phyloP scores from a whole-genome alignment of 2,888 invertebrate species.

The Erynnis tages region DNA sequence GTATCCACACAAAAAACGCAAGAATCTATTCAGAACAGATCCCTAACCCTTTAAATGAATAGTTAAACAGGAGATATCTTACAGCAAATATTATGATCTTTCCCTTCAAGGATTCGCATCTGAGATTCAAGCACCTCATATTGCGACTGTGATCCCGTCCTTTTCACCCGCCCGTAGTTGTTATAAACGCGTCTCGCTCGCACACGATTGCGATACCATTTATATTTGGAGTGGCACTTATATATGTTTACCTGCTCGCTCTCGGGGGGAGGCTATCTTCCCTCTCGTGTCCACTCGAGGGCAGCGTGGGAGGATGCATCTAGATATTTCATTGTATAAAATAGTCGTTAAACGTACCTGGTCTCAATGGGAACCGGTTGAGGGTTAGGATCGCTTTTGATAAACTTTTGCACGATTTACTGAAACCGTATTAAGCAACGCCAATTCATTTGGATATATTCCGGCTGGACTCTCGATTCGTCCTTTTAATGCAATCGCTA shows the following conservation, averaged over 20 bases:
- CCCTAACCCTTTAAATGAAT: not conserved
- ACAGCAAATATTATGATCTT: conserved; percentile 31
- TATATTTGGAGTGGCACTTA: conserved; percentile 69
- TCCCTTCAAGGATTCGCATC: conserved; percentile 32
- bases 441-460: conserved; percentile 23
- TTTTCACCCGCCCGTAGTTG: conserved; percentile 19
- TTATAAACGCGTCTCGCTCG: conserved; percentile 40
- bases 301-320: conserved; percentile 62
- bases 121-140: conserved; percentile 23
- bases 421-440: conserved; percentile 18
- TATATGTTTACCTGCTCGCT: conserved; percentile 48
- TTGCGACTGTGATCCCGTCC: conserved; percentile 30
- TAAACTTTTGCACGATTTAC: conserved; percentile 35
- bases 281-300: conserved; percentile 56
- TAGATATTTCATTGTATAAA: conserved; percentile 61
- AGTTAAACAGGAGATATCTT: conserved; percentile 14
- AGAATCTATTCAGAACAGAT: not conserved
- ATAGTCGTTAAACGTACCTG: conserved; percentile 41
- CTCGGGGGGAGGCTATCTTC: conserved; percentile 37
- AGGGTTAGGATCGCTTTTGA: conserved; percentile 38
- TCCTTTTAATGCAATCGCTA: conserved; percentile 31
- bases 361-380: conserved; percentile 36
- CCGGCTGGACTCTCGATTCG: conserved; percentile 29
- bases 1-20: too few species aligned
- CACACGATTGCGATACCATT: conserved; percentile 70